Base-by-base conservation (phyloP, 1,140 invertebrate species). In the Drosophila sp. region DNA sequence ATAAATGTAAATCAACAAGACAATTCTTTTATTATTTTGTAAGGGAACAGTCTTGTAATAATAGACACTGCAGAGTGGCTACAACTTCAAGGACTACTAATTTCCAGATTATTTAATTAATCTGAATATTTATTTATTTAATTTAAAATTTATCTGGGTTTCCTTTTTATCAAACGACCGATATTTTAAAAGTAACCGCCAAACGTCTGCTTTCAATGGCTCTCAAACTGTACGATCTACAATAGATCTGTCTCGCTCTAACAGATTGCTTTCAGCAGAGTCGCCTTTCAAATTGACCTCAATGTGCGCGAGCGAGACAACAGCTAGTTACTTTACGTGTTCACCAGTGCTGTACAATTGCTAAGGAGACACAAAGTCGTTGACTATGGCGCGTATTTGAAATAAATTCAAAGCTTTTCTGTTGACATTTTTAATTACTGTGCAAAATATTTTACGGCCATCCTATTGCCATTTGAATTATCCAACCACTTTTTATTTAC, bases 181-280 rank as follows among this genome's bases (percentile, higher is more conserved):
- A 8, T 5, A 25, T 18, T 56, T 53, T 0, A 27, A 53, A 67
- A 14, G 0, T 36, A 46, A 29, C 18, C 70, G 64, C 36, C 36
- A 2, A 56, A 9, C 14, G 18, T 6, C 13, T 8, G 16, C 25
- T 36, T 6, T 0, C 45, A 66, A n/a, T 72, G 38, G 2, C 8
- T 14, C 8, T 16, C 2, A 78, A 82, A 82, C 75, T 78, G 64
- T 66, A 6, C 7, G 14, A 2, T 9, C 0, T 18, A 4, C 0
- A 5, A 1, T 54, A 41, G 2, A 0, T 13, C 7, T 9, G 13
- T 53, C 72, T 40, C 62, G 13, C 13, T 76, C 27, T 54, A 2
- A 7, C 46, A 4, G n/a, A n/a, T 32, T 7, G n/a, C 9, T 9
- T 0, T 0, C 13, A 7, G 3, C 14, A 2, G 4, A 7, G 6